These are phyloP conservation scores for Neotoma lepida DNA, from an alignment of 2,113 vertebrate genomes.

Conservation along the genomic window DNA sequence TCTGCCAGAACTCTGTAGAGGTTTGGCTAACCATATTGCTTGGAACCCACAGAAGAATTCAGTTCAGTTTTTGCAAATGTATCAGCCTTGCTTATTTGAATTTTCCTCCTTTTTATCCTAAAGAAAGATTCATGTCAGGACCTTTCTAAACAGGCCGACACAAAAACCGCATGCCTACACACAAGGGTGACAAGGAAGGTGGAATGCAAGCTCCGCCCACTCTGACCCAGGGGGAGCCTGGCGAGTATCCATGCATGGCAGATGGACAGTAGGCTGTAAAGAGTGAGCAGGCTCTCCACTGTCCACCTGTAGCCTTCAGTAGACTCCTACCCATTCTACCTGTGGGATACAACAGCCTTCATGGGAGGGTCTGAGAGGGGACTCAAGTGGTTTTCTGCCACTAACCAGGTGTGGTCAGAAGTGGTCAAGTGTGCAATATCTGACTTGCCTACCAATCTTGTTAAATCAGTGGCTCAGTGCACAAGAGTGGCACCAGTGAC, in stretches of 20 bases:
- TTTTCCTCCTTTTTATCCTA: neutral
- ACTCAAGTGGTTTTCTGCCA: neutral
- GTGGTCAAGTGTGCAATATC: rapidly evolving
- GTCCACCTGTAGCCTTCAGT: neutral
- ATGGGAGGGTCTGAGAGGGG: neutral
- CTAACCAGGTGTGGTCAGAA: neutral
- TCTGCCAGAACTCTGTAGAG: neutral
- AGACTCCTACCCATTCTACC: neutral
- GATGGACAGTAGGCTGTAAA: neutral
- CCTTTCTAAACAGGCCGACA: neutral
- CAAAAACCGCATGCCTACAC: neutral
- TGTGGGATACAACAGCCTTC: too few relatives aligned
- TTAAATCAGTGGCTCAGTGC: neutral
- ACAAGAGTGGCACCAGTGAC: rapidly evolving
- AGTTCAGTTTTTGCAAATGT: neutral
- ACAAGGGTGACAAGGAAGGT: rapidly evolving
- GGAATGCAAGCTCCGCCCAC: neutral
- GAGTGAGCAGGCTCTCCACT: neutral
- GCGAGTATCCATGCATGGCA: too few relatives aligned
- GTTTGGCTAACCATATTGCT: too few relatives aligned
- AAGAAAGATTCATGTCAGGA: neutral
- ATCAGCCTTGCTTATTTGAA: neutral
- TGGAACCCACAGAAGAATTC: neutral
- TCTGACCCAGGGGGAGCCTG: neutral
- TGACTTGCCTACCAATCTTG: neutral